A percentile compares a stretch with the other conserved stretches of the same genome.
Conservation (phyloP, 2,888 invertebrate genomes). For the Lymantria monacha region DNA sequence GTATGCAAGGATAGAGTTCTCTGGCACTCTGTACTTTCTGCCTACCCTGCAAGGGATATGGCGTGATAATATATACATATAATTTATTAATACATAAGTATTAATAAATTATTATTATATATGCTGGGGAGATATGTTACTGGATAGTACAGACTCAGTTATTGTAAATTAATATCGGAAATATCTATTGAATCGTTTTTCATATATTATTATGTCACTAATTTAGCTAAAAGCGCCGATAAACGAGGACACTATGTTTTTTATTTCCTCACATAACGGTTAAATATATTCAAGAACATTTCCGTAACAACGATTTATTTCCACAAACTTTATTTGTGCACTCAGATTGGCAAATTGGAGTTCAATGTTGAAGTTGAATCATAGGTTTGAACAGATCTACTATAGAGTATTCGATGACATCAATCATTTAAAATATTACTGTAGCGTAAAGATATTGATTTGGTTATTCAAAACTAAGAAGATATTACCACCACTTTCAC, state of each 20-base stretch:
- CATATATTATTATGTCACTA: conserved; percentile 1
- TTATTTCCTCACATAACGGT: conserved; percentile 14
- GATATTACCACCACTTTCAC: no score
- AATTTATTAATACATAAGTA: no score
- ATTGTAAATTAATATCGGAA: conserved; percentile 1
- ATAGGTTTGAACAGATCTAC: background rate
- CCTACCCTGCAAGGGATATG: no score
- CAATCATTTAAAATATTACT: no score
- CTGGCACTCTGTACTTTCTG: no score
- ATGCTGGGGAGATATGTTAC: no score
- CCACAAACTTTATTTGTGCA: background rate
- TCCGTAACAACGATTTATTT: conserved; percentile 15
- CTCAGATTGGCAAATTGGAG: background rate
- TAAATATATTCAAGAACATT: conserved; percentile 16
- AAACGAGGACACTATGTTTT: conserved; percentile 1
- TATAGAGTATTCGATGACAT: background rate
- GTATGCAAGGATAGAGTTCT: no score
- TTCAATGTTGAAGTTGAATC: background rate
- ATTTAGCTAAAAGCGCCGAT: background rate
- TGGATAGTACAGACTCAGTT: no score
- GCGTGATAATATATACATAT: no score
- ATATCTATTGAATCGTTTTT: background rate
- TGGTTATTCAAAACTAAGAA: no score
- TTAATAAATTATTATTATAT: no score
- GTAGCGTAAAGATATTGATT: no score